Evolutionary conservation across 2,888 invertebrate genomes (phyloP).

Genomic region (Pheosia gnoma): DNA sequence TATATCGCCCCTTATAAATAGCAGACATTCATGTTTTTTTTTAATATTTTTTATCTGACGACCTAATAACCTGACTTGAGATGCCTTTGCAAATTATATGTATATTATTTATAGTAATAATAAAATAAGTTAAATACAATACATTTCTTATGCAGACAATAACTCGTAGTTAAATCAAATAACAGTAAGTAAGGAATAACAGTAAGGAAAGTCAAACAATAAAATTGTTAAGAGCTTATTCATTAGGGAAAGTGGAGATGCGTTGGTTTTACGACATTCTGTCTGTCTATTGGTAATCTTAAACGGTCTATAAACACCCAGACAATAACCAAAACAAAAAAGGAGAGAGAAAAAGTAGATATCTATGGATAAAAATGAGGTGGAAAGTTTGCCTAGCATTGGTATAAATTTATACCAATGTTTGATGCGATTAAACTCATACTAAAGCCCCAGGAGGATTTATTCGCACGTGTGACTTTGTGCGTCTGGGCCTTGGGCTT

Average conservation of each 20-base stretch:
- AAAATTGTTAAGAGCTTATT: constrained; percentile 22
- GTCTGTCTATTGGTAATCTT: constrained; percentile 26
- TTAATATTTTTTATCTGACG: too few relatives aligned
- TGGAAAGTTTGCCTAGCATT: too few relatives aligned
- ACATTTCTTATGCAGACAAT: background rate
- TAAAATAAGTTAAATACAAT: background rate
- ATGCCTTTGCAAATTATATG: too few relatives aligned
- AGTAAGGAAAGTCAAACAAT: constrained; percentile 21
- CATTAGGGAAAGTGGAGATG: constrained; percentile 36
- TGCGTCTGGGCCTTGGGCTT: too few relatives aligned
- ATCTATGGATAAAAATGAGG: too few relatives aligned
- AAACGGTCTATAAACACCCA: constrained; percentile 21
- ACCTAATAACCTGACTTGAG: too few relatives aligned
- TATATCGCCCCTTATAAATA: too few relatives aligned
- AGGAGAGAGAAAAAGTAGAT: background rate
- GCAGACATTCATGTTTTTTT: too few relatives aligned
- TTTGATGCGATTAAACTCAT: too few relatives aligned
- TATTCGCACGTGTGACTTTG: too few relatives aligned
- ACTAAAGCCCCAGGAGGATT: too few relatives aligned
- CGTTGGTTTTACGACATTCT: constrained; percentile 39
- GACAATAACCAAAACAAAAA: constrained; percentile 8
- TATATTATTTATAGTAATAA: background rate
- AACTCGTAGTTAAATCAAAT: background rate
- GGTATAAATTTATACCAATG: too few relatives aligned
- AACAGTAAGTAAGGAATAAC: constrained; percentile 5